Evolutionary conservation across 2,888 invertebrate genomes (phyloP), one percentile per base, ranked within the genome.

Genomic region (Sceliomorpha sp.): DNA sequence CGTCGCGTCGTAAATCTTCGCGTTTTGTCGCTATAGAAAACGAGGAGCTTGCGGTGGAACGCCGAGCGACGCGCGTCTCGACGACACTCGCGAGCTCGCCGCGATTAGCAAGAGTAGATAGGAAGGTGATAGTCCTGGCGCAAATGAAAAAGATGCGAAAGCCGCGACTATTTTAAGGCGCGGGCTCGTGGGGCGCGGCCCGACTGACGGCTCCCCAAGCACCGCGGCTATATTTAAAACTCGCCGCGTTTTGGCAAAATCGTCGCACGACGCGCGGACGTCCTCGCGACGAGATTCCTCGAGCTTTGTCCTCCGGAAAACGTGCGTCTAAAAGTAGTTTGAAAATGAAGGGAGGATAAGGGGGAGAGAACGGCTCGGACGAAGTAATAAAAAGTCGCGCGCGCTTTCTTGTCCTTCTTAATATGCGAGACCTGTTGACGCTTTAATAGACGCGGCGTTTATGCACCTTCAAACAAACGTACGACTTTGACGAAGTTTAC

Each of bases 141-240:
- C 15, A 55, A 31, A 62, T 62, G 20, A 15, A 40, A 63, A 56
- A 53, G 20, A 66, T 50, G 58, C 20, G 45, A 66, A 60, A 34
- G 59, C 31, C 55, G 13, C 34, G 44, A 50, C 58, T 70, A 70
- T 68, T 70, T 71, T 42, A 44, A 62, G 42, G 58, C 32, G 55
- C 48, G 68, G 58, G 55, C 66, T 70, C 48, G 74, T 68, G 67
- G n/a, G n/a, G n/a, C n/a, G n/a, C n/a, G 67, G 67, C 47, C 68
- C 73, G 68, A 64, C 63, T 68, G 59, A 68, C 60, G 63, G 32
- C 37, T n/a, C n/a, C n/a, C n/a, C n/a, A n/a, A 45, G 42, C 68
- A 64, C 70, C 72, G 62, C 29, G 36, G 69, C 59, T 75, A 67
- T 71, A 75, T 74, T 70, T 75, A 74, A 72, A 72, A 60, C 60